Evolutionary conservation across 2,888 invertebrate species (phyloP).

Genomic region (Leptarthrus brevirostris): DNA sequence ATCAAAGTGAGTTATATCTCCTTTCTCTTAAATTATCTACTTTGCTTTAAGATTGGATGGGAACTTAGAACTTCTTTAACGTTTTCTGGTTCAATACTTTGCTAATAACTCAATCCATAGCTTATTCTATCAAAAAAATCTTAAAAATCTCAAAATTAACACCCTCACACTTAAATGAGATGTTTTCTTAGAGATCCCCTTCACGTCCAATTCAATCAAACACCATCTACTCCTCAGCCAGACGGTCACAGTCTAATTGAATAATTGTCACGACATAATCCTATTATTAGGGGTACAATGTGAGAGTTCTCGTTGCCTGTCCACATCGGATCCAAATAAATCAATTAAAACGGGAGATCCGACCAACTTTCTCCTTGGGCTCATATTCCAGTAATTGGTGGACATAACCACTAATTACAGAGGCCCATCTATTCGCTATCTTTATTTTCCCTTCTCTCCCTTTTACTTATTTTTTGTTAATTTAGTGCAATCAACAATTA

Average conservation of each 20-base stretch:
- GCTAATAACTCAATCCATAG: too few species aligned
- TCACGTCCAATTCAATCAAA: too few species aligned
- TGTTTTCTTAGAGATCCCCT: not conserved
- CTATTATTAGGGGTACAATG: constrained; percentile 14
- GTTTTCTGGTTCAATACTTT: too few species aligned
- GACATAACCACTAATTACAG: constrained; percentile 44
- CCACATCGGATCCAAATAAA: constrained; percentile 43
- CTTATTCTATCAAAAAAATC: too few species aligned
- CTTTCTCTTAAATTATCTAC: too few species aligned
- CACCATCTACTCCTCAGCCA: not conserved
- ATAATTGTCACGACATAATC: constrained; percentile 42
- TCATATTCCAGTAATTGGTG: constrained; percentile 42
- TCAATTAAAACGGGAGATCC: constrained; percentile 39
- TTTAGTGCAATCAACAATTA: constrained; percentile 42
- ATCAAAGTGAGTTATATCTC: too few species aligned
- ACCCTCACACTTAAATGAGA: too few species aligned
- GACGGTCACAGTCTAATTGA: constrained; percentile 30
- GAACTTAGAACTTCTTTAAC: too few species aligned
- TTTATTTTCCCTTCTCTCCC: not conserved
- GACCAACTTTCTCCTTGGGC: not conserved
- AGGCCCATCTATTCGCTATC: constrained; percentile 32
- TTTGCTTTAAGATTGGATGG: too few species aligned
- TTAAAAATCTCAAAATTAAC: too few species aligned
- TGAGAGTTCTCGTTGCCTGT: constrained; percentile 24
- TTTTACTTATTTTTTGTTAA: constrained; percentile 38